Conservation (phyloP, 2,113 vertebrate species). For the Forbesichthys agassizii region DNA sequence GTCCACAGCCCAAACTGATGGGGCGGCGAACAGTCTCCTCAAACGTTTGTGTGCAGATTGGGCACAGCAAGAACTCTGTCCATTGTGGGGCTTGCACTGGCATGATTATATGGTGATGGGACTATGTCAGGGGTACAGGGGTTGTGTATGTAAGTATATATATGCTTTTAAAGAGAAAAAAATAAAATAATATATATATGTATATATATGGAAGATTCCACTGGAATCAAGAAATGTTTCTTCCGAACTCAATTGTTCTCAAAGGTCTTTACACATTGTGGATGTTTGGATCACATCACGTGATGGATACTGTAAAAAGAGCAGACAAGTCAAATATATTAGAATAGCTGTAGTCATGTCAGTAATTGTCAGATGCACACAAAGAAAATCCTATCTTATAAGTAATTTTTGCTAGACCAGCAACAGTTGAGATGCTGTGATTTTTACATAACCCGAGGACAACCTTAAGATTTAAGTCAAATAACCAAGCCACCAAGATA, state of each 20-base stretch:
- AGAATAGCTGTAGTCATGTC: background rate
- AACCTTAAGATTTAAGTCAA: background rate
- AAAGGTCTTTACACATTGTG: slow-evolving; percentile 93
- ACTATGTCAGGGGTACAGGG: slow-evolving; percentile 42
- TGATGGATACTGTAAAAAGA: slow-evolving; percentile 88
- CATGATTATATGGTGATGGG: slow-evolving; percentile 86
- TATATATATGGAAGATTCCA: slow-evolving; percentile 92
- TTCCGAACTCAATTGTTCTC: slow-evolving; percentile 82
- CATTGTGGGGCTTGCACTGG: slow-evolving; percentile 99
- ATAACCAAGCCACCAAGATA: background rate
- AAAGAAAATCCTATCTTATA: too few species aligned
- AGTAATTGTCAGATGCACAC: too few species aligned
- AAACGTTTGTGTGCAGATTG: slow-evolving; percentile 98
- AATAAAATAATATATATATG: slow-evolving; percentile 77
- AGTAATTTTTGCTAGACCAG: background rate
- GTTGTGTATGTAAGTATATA: slow-evolving; percentile 59
- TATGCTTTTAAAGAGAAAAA: slow-evolving; percentile 78
- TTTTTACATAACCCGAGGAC: background rate
- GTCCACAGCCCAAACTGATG: slow-evolving; percentile 97
- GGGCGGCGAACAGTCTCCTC: slow-evolving; percentile 96
- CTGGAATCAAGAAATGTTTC: slow-evolving; percentile 92
- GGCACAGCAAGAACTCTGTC: slow-evolving; percentile 99
- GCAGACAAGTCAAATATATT: slow-evolving; percentile 16
- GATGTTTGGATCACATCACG: slow-evolving; percentile 93
- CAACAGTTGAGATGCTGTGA: background rate